phyloP scores from a whole-genome alignment of 2,888 invertebrate species.

The Caradrina clavipalpis region DNA sequence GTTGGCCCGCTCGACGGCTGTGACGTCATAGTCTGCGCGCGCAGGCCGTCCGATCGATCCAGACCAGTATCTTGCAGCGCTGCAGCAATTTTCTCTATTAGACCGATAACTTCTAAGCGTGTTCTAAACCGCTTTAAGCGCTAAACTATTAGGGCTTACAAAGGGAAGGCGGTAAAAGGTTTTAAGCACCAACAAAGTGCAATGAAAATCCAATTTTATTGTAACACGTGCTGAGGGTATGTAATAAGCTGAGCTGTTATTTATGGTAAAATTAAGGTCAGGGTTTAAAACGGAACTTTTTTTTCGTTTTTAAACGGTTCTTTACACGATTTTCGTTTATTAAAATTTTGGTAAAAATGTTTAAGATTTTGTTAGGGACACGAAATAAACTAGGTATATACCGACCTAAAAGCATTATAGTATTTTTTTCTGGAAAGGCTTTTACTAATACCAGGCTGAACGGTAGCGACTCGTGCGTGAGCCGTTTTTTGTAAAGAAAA shows the following conservation, averaged over 20 bases:
- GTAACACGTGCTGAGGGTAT: conserved; percentile 40
- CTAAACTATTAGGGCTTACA: conserved; percentile 64
- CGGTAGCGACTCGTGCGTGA: too few species aligned
- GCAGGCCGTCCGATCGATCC: conserved; percentile 85
- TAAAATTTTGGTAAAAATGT: neutral
- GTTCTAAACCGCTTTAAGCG: conserved; percentile 73
- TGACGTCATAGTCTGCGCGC: conserved; percentile 89
- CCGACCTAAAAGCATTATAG: neutral
- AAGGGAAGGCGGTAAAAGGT: conserved; percentile 68
- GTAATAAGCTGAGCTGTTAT: conserved; percentile 32
- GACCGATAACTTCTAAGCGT: conserved; percentile 53
- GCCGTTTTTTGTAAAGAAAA: conserved; percentile 12
- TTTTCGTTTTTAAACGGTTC: conserved; percentile 5
- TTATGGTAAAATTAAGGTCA: conserved; percentile 26
- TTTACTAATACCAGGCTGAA: neutral
- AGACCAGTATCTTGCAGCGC: conserved; percentile 76
- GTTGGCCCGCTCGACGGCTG: conserved; percentile 80
- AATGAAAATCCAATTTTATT: conserved; percentile 65
- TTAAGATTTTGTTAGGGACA: neutral
- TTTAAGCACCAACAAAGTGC: conserved; percentile 63
- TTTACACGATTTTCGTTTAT: conserved; percentile 1
- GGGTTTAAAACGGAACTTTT: conserved; percentile 20
- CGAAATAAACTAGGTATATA: neutral
- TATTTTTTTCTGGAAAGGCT: neutral
- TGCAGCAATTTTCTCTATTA: conserved; percentile 75